Percentiles rank a stretch among this genome's conserved stretches.
These are phyloP conservation scores for Pungitius pungitius DNA, from an alignment of 2,113 vertebrate genomes.

Conservation along the genomic window DNA sequence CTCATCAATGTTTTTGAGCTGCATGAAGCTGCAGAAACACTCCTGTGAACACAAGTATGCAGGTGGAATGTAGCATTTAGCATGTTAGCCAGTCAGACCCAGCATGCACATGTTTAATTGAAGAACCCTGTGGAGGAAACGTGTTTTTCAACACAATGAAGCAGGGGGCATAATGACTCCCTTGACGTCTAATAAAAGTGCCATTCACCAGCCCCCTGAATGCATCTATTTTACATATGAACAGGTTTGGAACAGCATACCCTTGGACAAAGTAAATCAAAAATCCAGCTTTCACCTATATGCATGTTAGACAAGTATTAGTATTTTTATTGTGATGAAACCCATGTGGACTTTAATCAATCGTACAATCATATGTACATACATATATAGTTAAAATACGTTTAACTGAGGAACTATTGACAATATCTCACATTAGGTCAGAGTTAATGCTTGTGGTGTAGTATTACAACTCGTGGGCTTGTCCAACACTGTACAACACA, in stretches of 20 bases:
- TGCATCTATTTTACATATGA: no score
- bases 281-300: background rate
- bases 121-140: background rate
- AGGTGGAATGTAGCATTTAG: no score
- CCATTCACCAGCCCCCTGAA: background rate
- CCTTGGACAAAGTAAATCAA: conserved; percentile 2
- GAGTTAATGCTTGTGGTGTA: background rate
- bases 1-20: no score
- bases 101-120: no score
- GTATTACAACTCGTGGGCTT: conserved; percentile 7
- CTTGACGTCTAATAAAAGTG: background rate
- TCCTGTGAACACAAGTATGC: no score
- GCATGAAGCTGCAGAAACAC: no score
- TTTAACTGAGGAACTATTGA: background rate
- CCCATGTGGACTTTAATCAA: background rate
- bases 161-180: background rate
- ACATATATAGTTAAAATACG: no score
- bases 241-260: background rate
- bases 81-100: no score
- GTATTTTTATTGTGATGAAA: background rate
- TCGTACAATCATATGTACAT: no score
- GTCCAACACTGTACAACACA: conserved; percentile 1
- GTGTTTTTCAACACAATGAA: background rate
- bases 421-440: conserved; percentile 3
- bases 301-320: background rate